Base-by-base conservation (phyloP, 2,797 vertebrate genomes). In the Hozukius guyotensis region DNA sequence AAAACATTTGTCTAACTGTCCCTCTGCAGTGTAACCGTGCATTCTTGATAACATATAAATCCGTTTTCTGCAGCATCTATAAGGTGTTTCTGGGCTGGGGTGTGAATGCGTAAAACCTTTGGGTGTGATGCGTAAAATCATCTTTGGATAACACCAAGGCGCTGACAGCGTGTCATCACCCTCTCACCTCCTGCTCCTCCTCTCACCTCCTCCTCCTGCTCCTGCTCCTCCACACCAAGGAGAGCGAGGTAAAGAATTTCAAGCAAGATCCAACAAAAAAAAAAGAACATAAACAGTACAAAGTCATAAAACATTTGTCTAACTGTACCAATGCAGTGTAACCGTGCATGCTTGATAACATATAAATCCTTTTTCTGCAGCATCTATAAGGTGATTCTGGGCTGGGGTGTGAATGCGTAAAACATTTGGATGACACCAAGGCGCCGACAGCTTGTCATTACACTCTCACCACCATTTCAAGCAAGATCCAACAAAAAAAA, bases 391-490 rank as follows among this genome's bases (percentile, higher is more conserved):
- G 13, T 25, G 24, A 27, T 60, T 60, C 25, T 59, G 25, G 25
- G 25, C 25, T 59, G 8, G 27, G 20, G n/a, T 22, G 20, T 18
- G 20, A 46, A 67, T 13, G n/a, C 7, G 34, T 8, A 27, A 8
- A 46, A 60, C 10, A 61, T 46, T 25, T 22, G 10, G 27, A 36
- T 12, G 22, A 9, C 24, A 27, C 27, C 2, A 67, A 32, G 2
- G 8, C 29, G 22, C 20, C 1, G 8, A 14, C 22, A 20, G 14
- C 6, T 16, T 18, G 11, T 31, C 13, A 18, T 3, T 42, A 6
- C 27, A 8, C 18, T 53, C 82, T 86, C 75, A 88, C 87, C 87
- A 87, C 64, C 18, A 42, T 42, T 14, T 16, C 38, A 42, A 42
- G 38, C 13, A 42, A 42, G 38, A 42, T 14, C 38, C 38, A 14